Percentiles rank a stretch among this genome's conserved stretches.
phyloP scores from a whole-genome alignment of 2,797 vertebrate species.

The Lithobates pipiens region DNA sequence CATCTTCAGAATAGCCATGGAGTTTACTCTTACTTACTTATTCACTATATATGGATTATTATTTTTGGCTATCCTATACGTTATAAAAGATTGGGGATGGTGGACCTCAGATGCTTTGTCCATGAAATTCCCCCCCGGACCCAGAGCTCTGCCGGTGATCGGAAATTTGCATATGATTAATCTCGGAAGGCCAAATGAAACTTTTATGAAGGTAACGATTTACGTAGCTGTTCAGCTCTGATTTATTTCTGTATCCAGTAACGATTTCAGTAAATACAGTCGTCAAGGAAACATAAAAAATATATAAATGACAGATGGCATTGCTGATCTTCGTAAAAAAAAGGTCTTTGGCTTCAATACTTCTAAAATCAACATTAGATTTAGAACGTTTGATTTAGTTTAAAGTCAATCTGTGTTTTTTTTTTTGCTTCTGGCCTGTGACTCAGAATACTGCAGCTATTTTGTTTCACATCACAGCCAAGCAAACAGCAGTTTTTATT shows the following conservation, averaged over 20 bases:
- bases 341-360: too few species aligned
- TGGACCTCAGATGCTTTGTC: background rate
- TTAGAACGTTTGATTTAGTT: too few species aligned
- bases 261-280: background rate
- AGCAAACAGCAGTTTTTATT: too few species aligned
- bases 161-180: conserved; percentile 71
- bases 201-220: conserved; percentile 62
- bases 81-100: background rate
- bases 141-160: conserved; percentile 68
- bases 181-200: conserved; percentile 64
- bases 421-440: too few species aligned
- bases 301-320: too few species aligned
- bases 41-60: background rate
- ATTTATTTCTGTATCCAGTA: background rate
- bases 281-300: too few species aligned
- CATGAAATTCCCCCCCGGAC: conserved; percentile 67
- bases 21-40: background rate
- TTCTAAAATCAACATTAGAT: too few species aligned
- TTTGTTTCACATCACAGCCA: too few species aligned
- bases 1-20: background rate
- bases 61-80: background rate
- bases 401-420: too few species aligned
- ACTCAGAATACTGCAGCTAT: too few species aligned
- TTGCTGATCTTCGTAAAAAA: too few species aligned
- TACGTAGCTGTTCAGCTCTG: background rate